Base-by-base conservation (phyloP, 2,888 invertebrate species). In the Perizoma flavofasciatum region DNA sequence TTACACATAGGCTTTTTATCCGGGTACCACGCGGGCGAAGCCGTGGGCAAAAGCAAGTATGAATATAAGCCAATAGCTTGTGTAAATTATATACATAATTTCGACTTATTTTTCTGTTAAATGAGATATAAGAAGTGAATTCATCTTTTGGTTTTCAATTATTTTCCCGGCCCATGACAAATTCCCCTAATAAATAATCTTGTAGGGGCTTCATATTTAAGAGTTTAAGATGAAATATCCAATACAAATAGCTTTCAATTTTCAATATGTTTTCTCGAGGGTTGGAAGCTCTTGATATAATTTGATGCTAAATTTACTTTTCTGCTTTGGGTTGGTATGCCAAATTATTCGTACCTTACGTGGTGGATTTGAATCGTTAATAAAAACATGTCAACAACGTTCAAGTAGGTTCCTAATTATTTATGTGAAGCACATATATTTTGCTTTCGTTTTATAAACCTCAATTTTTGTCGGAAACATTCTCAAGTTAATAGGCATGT, bases 291-390 rank as follows among this genome's bases (percentile, higher is more conserved):
- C 41, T 32, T 32, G 32, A 48, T 11, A 37, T 47, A 32, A 57
- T 63, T 59, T 59, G 48, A 59, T 49, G 44, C 51, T 46, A 39
- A 60, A 64, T 59, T 61, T 49, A 47, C 53, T 55, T 47, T 39
- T 37, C 11, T 46, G 49, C 45, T 55, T 35, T 44, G 9, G n/a
- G 7, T 54, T 46, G 7, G 7, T 37, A 37, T 11, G n/a, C 22
- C 6, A 41, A 48, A 44, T 55, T 44, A 48, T 48, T 8, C 37
- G 41, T 62, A 71, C 56, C 6, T 37, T 66, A 66, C 60, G 65
- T 70, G 65, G 67, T 59, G 64, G 68, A 71, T 65, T 64, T 10
- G 22, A 22, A 33, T 46, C 9, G 9, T 7, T 5, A 22, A 9
- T 4, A 8, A 33, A 33, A 5, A 33, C n/a, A 32, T 11, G 8